These are phyloP conservation scores for Ethmia dodecea DNA, from an alignment of 2,888 invertebrate species.

Conservation along the genomic window DNA sequence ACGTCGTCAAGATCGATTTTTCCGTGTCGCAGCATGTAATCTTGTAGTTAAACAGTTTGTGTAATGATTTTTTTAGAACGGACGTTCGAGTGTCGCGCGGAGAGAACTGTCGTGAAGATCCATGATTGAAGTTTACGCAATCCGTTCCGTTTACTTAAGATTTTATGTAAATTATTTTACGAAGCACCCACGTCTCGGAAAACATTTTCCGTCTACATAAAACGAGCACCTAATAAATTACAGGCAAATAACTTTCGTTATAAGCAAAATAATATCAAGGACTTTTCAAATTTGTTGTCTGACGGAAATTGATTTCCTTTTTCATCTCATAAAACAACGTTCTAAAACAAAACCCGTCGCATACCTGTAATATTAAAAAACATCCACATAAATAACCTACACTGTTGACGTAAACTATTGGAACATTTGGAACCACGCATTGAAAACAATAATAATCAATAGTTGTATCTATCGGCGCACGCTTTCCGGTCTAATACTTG, in stretches of 20 bases:
- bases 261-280: conserved; percentile 24
- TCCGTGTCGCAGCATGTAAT: conserved; percentile 10
- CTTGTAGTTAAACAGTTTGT: conserved; percentile 15
- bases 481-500: conserved; percentile 41
- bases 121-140: conserved; percentile 60
- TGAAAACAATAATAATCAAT: conserved; percentile 40
- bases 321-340: conserved; percentile 11
- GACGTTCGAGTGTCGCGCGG: not conserved
- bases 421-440: conserved; percentile 30
- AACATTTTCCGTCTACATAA: not conserved
- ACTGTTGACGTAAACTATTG: too few relatives aligned
- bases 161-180: conserved; percentile 31
- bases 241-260: conserved; percentile 28
- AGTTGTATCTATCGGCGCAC: conserved; percentile 37
- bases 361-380: too few relatives aligned
- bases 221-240: conserved; percentile 17
- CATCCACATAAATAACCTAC: too few relatives aligned
- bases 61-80: conserved; percentile 16
- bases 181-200: conserved; percentile 23
- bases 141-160: conserved; percentile 53
- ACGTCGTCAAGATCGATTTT: conserved; percentile 20
- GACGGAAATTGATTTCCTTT: conserved; percentile 2
- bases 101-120: conserved; percentile 10
- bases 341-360: too few relatives aligned
- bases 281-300: not conserved